Evolutionary conservation across 2,797 vertebrate species (phyloP), one percentile per base, ranked within the genome.

Genomic region (Argentina silus): DNA sequence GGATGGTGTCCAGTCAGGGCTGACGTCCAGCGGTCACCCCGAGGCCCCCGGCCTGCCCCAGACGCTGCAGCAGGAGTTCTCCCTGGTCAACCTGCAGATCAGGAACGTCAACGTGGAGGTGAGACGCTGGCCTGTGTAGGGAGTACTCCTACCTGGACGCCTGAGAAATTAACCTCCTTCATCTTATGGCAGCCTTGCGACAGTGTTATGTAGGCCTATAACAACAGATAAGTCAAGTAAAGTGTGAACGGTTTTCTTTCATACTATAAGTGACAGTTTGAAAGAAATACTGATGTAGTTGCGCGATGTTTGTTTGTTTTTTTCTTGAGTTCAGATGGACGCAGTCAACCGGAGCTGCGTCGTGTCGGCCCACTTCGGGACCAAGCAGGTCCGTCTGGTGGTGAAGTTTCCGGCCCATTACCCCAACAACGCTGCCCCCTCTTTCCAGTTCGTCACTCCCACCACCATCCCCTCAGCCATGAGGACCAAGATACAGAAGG

Each of bases 21-120:
- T 93, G 51, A 19, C 87, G 3, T 86, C 93, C 45, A 88, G 90
- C 7, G 92, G 89, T 10, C 95, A 92, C 44, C 89, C 91, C 0
- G 96, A 97, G 7, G 93, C 93, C 0, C 80, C 86, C 0, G 96
- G 96, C 8, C 93, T 98, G 48, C 95, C 97, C 17, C 98, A 99
- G 89, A 99, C 97, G 0, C 94, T 99, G 80, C 98, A 99, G 86
- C 98, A 99, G 89, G 98, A 99, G 83, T 99, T 99, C 86, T 99
- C 97, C 6, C 90, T 99, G 79, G 97, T 99, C 87, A 99, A 99
- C 1, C 95, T 99, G 82, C 98, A 99, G 90, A 99, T 99, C 85
- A 93, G 97, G 42, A 99, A 98, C 0, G 97, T 99, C 78, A 97
- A 96, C 0, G 95, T 99, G 71, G 97, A 99, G 97, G 98, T 98